Percentiles rank a stretch among this genome's conserved stretches.
phyloP scores from a whole-genome alignment of 2,797 vertebrate genomes.

The Bradypus variegatus region DNA sequence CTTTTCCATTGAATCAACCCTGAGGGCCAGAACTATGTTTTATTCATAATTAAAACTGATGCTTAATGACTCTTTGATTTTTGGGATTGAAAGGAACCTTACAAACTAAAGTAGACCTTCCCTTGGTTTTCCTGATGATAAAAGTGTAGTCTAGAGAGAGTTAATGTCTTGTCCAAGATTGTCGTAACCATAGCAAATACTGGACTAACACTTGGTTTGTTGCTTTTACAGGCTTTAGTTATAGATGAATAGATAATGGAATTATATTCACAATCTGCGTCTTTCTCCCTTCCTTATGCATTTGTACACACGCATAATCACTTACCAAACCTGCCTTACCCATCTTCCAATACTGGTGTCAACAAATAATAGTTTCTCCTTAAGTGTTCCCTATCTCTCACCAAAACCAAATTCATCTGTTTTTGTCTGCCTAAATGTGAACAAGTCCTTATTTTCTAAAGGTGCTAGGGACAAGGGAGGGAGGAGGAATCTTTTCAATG shows the following conservation, averaged over 20 bases:
- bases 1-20: not conserved
- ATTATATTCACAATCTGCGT: not conserved
- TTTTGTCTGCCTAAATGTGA: slow-evolving; percentile 20
- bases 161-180: not conserved
- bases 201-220: not conserved
- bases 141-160: not conserved
- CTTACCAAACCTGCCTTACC: not conserved
- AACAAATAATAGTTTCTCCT: not conserved
- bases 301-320: not conserved
- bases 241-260: not conserved
- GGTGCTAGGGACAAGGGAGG: not conserved
- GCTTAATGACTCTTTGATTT: not conserved
- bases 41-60: not conserved
- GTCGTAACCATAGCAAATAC: not conserved
- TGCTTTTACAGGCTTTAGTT: not conserved
- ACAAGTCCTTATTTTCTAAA: not conserved
- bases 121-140: not conserved
- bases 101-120: not conserved
- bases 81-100: not conserved
- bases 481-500: not conserved
- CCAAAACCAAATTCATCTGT: not conserved
- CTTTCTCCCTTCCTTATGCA: not conserved
- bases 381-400: not conserved
- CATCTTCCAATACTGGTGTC: not conserved
- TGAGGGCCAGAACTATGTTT: not conserved